Evolutionary conservation across 2,797 vertebrate species (phyloP).

Genomic region (Anguilla marmorata): DNA sequence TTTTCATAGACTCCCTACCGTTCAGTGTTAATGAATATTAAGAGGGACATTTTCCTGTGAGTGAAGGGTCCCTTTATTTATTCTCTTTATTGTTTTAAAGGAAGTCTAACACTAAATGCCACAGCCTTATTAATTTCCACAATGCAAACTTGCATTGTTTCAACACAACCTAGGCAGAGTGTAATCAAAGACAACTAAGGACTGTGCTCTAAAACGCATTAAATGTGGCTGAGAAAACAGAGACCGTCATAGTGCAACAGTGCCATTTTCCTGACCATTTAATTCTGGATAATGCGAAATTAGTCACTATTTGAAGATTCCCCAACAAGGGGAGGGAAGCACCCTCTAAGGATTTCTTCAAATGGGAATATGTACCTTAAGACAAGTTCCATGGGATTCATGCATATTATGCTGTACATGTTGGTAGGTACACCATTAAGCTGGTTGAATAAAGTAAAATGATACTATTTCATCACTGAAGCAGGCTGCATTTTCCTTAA

Average conservation of each 20-base stretch:
- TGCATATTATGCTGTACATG: neutral
- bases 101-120: conserved; percentile 39
- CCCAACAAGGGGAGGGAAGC: neutral
- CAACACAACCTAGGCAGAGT: neutral
- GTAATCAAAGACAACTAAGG: conserved; percentile 3
- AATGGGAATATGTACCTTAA: neutral
- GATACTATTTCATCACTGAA: neutral
- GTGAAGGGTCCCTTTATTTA: conserved; percentile 61
- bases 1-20: conserved; percentile 57
- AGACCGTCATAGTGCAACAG: neutral
- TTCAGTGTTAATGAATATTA: conserved; percentile 66
- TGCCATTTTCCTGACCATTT: neutral
- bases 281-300: conserved; percentile 17
- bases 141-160: conserved; percentile 27
- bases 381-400: neutral
- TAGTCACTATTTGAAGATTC: conserved; percentile 18
- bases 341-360: conserved; percentile 7
- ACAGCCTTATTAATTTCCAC: conserved; percentile 27
- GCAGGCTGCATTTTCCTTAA: neutral
- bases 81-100: conserved; percentile 66
- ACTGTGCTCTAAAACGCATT: neutral
- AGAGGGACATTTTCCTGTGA: conserved; percentile 67
- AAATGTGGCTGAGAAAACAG: neutral
- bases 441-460: conserved; percentile 1
- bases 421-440: neutral